Evolutionary conservation across 2,797 vertebrate species (phyloP).

Genomic region (Threskiornis aethiopicus): DNA sequence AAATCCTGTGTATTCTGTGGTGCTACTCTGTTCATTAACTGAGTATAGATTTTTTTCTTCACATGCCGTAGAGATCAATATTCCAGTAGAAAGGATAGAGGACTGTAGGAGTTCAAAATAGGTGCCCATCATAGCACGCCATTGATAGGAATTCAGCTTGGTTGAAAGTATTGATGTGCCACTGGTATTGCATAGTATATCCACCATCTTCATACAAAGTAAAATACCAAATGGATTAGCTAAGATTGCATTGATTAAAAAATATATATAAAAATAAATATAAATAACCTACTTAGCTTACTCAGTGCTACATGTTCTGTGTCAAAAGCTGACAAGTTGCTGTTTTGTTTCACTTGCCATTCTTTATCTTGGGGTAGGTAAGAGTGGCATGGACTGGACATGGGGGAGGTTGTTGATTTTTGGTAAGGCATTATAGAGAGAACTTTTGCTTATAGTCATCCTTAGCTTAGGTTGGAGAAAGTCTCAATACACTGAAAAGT

Average conservation of each 20-base stretch:
- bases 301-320: background rate
- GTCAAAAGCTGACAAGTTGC: background rate
- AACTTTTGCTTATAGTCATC: background rate
- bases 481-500: background rate
- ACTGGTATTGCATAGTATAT: background rate
- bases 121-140: background rate
- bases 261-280: background rate
- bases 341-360: background rate
- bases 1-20: background rate
- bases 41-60: constrained; percentile 34
- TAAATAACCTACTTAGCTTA: background rate
- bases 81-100: background rate
- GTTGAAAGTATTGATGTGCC: background rate
- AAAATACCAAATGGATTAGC: background rate
- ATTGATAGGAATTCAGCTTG: background rate
- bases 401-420: background rate
- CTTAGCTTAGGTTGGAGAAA: background rate
- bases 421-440: background rate
- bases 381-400: background rate
- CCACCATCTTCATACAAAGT: background rate
- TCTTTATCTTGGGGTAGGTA: background rate
- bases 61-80: background rate
- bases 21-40: background rate
- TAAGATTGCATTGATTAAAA: background rate
- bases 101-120: background rate